Evolutionary conservation across 2,888 invertebrate genomes (phyloP), one percentile per base, ranked within the genome.

Genomic region (Adelphocoris suturalis): DNA sequence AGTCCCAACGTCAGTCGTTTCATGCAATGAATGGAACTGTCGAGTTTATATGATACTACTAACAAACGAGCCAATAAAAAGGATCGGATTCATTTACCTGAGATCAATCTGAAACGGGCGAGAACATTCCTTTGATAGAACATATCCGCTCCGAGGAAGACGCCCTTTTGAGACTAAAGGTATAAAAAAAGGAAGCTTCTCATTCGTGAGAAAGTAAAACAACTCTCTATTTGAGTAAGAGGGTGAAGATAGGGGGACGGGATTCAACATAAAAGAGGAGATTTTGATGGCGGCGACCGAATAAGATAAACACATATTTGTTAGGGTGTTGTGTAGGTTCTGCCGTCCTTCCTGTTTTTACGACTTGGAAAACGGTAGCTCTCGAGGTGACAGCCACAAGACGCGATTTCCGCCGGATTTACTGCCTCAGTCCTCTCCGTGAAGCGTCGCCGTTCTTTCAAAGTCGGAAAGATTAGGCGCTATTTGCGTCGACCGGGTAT

Each of bases 151-250:
- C 23, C 0, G 23, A 23, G 23, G 68, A 19, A 68, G 37, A 37
- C 37, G 12, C 19, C 23, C 68, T 19, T 57, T 68, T 23, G 68
- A 68, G 23, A 68, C 2, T 19, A 68, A 68, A 11, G 23, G n/a
- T 68, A 1, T 23, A 68, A 37, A 37, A 37, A 37, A 37, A 37
- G 7, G 37, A 23, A 68, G 11, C 3, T 19, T 23, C 61, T 19
- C 68, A 68, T 68, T 68, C 68, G 68, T 68, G 68, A 68, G 68
- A 68, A 68, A 68, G 68, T 68, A 68, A 68, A 68, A 68, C 68
- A 68, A 68, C 68, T 68, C 68, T 68, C 68, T 68, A 68, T 68
- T 68, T 68, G 68, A 68, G 68, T 19, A 23, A 23, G 61, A 68
- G 23, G 27, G 68, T 7, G 68, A 68, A 68, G 68, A 68, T 68